phyloP scores from a whole-genome alignment of 1,140 invertebrate species.

The Bombyx mori region DNA sequence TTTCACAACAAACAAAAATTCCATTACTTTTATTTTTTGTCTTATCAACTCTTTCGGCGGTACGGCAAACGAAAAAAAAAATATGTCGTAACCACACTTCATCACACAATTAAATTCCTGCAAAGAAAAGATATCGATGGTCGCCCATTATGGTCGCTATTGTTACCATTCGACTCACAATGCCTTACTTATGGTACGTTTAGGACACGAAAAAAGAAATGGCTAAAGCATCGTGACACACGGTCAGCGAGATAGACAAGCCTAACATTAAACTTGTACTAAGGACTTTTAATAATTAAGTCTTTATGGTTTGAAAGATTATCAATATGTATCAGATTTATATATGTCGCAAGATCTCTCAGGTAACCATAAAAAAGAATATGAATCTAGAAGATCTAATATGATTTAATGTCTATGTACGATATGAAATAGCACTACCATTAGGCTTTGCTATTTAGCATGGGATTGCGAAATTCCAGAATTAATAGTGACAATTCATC shows the following conservation, averaged over 20 bases:
- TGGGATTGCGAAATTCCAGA: no score
- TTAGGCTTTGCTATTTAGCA: no score
- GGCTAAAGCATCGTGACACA: conserved; percentile 37
- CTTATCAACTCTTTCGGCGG: conserved; percentile 18
- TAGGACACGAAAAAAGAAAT: conserved; percentile 65
- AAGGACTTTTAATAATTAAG: not conserved
- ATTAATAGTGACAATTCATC: no score
- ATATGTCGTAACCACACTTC: conserved; percentile 63
- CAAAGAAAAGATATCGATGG: conserved; percentile 66
- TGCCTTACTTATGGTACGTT: conserved; percentile 60
- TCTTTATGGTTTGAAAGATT: no score
- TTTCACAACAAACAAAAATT: no score
- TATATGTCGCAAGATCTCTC: no score
- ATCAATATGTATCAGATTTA: no score
- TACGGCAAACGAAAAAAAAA: conserved; percentile 19
- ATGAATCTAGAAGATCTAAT: no score
- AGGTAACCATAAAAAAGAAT: no score
- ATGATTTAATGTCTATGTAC: no score
- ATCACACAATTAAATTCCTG: conserved; percentile 64
- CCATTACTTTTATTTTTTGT: no score
- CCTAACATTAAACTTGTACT: not conserved
- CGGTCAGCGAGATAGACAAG: conserved; percentile 17
- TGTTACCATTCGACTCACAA: conserved; percentile 62
- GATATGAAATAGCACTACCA: no score
- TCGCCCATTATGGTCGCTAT: conserved; percentile 59